Evolutionary conservation across 2,797 vertebrate species (phyloP).

Genomic region (Enteromius unitaeniatus): DNA sequence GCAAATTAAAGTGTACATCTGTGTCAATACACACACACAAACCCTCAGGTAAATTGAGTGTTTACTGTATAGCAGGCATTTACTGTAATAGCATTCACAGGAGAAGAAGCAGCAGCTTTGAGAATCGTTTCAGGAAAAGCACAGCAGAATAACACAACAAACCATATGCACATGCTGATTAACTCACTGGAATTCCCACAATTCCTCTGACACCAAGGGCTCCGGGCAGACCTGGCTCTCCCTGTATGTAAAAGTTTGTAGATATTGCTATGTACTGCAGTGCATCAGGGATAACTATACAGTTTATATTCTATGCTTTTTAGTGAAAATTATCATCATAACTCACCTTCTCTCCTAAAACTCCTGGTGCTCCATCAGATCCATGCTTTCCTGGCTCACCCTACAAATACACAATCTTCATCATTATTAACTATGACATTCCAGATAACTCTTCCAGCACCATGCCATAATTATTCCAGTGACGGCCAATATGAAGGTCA

Average conservation of each 20-base stretch:
- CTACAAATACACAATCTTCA: slow-evolving; percentile 60
- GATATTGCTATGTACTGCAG: not conserved
- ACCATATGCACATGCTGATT: slow-evolving; percentile 1
- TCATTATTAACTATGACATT: not conserved
- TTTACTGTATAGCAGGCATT: not conserved
- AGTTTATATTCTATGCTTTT: not conserved
- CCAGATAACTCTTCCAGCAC: not conserved
- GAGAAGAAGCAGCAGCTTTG: not conserved
- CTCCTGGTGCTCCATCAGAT: slow-evolving; percentile 73
- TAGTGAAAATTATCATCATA: not conserved
- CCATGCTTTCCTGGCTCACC: slow-evolving; percentile 75
- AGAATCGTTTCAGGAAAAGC: not conserved
- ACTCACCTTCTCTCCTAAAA: slow-evolving; percentile 75
- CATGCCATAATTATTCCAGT: not conserved
- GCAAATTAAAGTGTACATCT: not conserved
- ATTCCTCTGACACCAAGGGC: slow-evolving; percentile 75
- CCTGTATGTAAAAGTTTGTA: slow-evolving; percentile 62
- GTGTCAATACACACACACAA: not conserved
- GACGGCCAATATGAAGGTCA: not conserved
- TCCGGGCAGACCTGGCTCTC: slow-evolving; percentile 77
- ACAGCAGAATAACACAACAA: not conserved
- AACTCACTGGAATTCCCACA: slow-evolving; percentile 83
- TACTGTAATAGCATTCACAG: not conserved
- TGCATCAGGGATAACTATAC: not conserved
- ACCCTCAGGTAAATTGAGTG: not conserved